A percentile compares a stretch with the other conserved stretches of the same genome.
Conservation (phyloP, 2,113 vertebrate species). For the human (Homo sapiens) region DNA sequence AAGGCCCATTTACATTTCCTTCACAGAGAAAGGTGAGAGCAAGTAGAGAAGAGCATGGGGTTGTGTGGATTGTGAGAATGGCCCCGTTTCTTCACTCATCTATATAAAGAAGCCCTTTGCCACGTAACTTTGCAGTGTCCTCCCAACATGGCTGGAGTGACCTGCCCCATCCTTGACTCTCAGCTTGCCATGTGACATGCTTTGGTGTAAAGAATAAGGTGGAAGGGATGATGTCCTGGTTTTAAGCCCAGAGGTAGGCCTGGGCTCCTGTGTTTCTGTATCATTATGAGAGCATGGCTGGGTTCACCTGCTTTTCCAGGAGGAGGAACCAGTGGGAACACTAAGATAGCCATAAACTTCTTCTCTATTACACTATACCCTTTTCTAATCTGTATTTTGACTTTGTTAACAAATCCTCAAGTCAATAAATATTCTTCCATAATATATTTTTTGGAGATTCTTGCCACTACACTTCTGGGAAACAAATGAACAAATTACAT, state of each 20-base stretch:
- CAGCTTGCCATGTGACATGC: neutral
- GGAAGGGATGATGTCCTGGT: neutral
- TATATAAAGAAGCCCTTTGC: neutral
- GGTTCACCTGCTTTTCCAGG: neutral
- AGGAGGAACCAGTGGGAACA: neutral
- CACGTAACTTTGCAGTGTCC: neutral
- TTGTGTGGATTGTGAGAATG: neutral
- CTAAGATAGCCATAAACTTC: neutral
- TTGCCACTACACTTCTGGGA: neutral
- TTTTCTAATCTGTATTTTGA: neutral
- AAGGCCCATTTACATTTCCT: neutral
- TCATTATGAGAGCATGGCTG: neutral
- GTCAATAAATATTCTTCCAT: neutral
- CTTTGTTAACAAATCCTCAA: neutral
- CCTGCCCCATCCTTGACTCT: neutral
- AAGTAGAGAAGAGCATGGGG: neutral
- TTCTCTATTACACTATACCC: neutral
- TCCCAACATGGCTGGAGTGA: neutral
- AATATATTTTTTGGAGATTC: neutral
- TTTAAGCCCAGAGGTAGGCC: neutral
- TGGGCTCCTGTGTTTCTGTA: neutral
- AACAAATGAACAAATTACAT: neutral
- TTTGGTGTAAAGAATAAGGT: neutral
- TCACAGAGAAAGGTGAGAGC: neutral
- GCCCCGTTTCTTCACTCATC: neutral